Evolutionary conservation across 2,797 vertebrate genomes (phyloP), one percentile per base, ranked within the genome.

Genomic region (Babyrousa celebensis): DNA sequence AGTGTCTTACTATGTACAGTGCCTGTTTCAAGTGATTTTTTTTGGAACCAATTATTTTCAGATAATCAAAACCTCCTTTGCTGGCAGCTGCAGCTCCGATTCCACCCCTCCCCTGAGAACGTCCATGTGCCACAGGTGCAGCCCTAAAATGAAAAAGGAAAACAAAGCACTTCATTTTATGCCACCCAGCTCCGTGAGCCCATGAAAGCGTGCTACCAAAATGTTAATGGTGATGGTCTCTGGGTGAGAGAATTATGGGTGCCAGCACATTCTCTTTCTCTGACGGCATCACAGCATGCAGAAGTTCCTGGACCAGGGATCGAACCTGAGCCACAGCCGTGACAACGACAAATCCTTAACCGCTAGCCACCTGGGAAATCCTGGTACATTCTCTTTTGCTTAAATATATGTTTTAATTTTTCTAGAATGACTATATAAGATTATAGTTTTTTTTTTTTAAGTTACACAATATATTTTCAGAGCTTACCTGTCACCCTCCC

Each of bases 341-440:
- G 43, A 48, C 43, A 48, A 48, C 9, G 43, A 48, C 9, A 10
- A 6, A 48, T 48, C 43, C 43, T 48, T 48, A 48, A 48, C 43
- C 43, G 6, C 43, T 48, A 48, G 43, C 43, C 43, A 48, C 43
- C 43, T 48, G 43, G 43, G 43, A 48, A 48, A 48, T 48, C 43
- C 43, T 36, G 29, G n/a, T n/a, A 52, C 15, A 1, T n/a, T 82
- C 27, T 82, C 9, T 40, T 79, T 87, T 80, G 20, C 54, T 79
- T 90, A 75, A 84, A 87, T 65, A 87, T 3, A 82, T 71, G 58
- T 52, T 93, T 86, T 67, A 27, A 43, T 27, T 67, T 78, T 85
- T 90, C 48, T 18, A 85, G 36, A 54, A 68, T 63, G n/a, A 79
- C 68, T 5, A 58, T 20, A 43, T 18, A 78, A 78, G 32, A 94